Base-by-base conservation (phyloP, 2,113 vertebrate species). In the Cephalopholis sonnerati region DNA sequence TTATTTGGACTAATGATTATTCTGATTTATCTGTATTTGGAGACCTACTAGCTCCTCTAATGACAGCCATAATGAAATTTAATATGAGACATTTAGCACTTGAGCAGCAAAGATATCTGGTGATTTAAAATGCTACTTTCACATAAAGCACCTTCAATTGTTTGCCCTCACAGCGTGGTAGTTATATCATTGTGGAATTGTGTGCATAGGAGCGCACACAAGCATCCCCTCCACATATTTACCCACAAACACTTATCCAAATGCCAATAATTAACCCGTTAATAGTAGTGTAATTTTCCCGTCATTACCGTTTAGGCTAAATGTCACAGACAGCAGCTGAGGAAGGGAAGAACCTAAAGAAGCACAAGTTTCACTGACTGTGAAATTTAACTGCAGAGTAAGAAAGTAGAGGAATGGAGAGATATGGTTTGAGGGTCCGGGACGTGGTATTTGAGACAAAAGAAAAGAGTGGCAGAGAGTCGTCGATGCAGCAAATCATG, bases 261-360 rank as follows among this genome's bases (percentile, higher is more conserved):
- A 85, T 82, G 74, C 29, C 69, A 82, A 75, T 74, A 85, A 87
- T 83, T 83, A 86, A 88, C 76, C 57, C 7, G 22, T 87, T 89
- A 79, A 83, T 66, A 62, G 70, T n/a, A 12, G 50, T 25, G 13
- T 62, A 64, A 83, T 82, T 64, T 77, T 70, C 57, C 57, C 67
- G 63, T 72, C 59, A 57, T 85, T 76, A 89, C 77, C 76, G 84
- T 85, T 85, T 74, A 74, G 64, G 50, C 32, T 77, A 81, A 84
- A 89, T 79, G 82, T 82, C 79, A 39, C 27, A 69, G 51, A 69
- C n/a, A 17, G 18, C 8, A 50, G 57, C 67, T 61, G 55, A 10
- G 55, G 74, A 68, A 36, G 57, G 59, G 51, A 70, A 79, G 2
- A 59, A 69, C 53, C 58, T 15, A 10, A 81, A 83, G 61, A 78